Evolutionary conservation across 1,140 invertebrate genomes (phyloP).

Genomic region (Radopholus similis): DNA sequence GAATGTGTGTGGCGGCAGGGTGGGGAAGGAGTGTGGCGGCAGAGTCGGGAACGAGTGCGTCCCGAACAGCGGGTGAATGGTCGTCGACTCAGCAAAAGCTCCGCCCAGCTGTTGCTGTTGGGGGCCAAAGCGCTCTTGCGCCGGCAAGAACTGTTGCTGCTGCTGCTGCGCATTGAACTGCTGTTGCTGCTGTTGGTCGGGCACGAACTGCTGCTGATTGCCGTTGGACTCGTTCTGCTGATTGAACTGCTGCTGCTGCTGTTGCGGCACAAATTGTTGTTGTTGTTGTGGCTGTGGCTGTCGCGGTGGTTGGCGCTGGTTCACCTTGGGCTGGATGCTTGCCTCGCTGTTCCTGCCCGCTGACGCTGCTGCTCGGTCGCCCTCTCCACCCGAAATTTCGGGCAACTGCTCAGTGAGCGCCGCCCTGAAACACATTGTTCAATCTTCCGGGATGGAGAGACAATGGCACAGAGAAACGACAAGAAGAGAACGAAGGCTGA

Average conservation of each 20-base stretch:
- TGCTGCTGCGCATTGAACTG: conserved; percentile 20
- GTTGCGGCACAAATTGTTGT: neutral
- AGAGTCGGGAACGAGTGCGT: conserved; percentile 16
- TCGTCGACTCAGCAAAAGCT: neutral
- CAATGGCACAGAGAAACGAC: neutral
- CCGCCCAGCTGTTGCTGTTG: neutral
- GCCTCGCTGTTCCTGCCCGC: neutral
- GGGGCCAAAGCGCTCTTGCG: conserved; percentile 6
- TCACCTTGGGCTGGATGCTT: conserved; percentile 12
- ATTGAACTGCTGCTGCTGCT: conserved; percentile 17
- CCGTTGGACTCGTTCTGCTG: neutral
- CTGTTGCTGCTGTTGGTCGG: conserved; percentile 24
- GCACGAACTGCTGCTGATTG: neutral
- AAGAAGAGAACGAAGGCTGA: no score
- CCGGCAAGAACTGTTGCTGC: neutral
- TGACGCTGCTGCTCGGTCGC: neutral
- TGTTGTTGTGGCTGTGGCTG: conserved; percentile 23
- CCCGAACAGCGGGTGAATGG: neutral
- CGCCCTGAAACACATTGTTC: no score
- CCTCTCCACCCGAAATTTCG: neutral
- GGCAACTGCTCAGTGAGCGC: neutral
- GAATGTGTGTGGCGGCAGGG: conserved; percentile 31
- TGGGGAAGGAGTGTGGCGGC: conserved; percentile 31
- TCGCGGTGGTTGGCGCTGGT: neutral
- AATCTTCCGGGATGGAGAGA: no score